Evolutionary conservation across 2,888 invertebrate species (phyloP).

Genomic region (Frankliniella intonsa): DNA sequence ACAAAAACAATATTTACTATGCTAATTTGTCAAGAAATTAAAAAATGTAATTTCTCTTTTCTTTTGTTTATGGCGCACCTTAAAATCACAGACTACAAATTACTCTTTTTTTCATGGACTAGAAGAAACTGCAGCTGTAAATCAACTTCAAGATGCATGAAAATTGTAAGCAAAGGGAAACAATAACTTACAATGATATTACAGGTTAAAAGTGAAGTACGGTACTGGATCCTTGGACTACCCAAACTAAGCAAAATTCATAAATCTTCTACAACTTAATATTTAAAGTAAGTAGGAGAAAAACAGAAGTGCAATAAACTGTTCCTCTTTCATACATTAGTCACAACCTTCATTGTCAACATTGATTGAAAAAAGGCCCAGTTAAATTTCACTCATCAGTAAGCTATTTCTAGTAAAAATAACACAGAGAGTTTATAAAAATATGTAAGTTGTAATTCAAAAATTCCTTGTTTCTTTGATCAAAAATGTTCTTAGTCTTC

Average conservation of each 20-base stretch:
- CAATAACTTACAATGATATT: neutral
- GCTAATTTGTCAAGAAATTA: too few relatives aligned
- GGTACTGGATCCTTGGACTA: neutral
- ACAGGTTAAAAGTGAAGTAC: neutral
- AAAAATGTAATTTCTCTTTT: too few relatives aligned
- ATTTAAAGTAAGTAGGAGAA: neutral
- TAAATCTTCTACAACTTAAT: neutral
- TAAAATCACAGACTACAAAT: too few relatives aligned
- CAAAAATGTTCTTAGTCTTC: neutral
- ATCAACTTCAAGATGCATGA: neutral
- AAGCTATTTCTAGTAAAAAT: neutral
- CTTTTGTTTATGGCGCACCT: too few relatives aligned
- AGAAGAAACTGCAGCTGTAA: neutral
- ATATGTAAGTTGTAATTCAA: neutral
- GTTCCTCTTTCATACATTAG: neutral
- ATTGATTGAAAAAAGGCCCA: too few relatives aligned
- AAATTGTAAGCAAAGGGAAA: neutral
- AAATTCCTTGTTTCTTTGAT: too few relatives aligned
- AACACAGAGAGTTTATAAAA: neutral
- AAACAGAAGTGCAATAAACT: neutral
- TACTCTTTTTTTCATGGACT: neutral
- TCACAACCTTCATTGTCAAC: neutral
- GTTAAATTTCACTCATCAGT: too few relatives aligned
- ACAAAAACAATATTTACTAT: too few relatives aligned
- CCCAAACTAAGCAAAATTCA: neutral